Base-by-base conservation (phyloP, 2,888 invertebrate species). In the Hirudinaria manillensis region DNA sequence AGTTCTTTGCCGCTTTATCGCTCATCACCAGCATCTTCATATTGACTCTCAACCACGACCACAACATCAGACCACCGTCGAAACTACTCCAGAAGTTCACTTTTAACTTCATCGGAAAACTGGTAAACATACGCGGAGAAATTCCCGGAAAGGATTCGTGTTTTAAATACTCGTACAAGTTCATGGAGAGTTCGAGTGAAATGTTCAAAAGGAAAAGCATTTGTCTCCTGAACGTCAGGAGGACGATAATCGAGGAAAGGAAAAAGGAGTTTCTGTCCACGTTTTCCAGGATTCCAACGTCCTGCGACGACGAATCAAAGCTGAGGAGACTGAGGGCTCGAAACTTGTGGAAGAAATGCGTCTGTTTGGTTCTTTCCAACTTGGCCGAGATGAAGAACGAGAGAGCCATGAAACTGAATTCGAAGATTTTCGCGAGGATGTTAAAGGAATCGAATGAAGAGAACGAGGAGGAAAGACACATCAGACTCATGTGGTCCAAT, bases 1-100 rank as follows among this genome's bases (percentile, higher is more conserved):
- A 55, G 34, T 56, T 73, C 38, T 73, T 73, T 38, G 73, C 65
- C 4, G 55, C 65, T 56, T 24, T 73, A 7, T 73, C 73, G 13
- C 73, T 73, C 24, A n/a, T 73, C 2, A 55, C 73, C 4, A 73
- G 61, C 34, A 61, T 73, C 29, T 65, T 65, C 36, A 36, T 73
- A n/a, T 65, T 73, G n/a, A 21, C 36, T 16, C 36, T 73, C 32
- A 61, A 61, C 13, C 36, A 56, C 32, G 38, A 34, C 65, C 56
- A 65, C 73, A 34, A 56, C 73, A 65, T n/a, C 29, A 32, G 38
- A 34, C 65, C 73, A 2, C 73, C 73, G 1, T 61, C 61, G 21
- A 32, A 56, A 29, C 38, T 51, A 38, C 65, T 73, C 3, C 65
- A 56, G 32, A 34, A 21, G 24, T 21, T 73, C 21, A 38, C 55